Evolutionary conservation across 1,140 invertebrate species (phyloP), one percentile per base, ranked within the genome.

Genomic region (Charaxes varanes): DNA sequence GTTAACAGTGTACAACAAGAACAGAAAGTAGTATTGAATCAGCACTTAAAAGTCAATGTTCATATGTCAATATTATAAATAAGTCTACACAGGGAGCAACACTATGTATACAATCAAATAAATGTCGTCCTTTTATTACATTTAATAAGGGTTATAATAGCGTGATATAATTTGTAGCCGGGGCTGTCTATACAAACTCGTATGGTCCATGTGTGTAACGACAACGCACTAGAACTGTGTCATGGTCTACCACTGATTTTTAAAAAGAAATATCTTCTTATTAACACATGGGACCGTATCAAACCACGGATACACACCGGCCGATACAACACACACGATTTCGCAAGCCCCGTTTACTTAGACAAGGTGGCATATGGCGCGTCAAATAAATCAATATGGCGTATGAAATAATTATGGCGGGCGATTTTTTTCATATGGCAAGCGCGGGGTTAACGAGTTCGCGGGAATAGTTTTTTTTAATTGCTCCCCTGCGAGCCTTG

Each of bases 211-310:
- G 31, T 56, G 43, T 55, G 42, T 42, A 52, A 42, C 50, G 51
- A 62, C 57, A 60, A 55, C 51, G 53, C 43, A 58, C 58, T 40
- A 52, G 51, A 62, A 48, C 41, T 54, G 26, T 62, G 59, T 62
- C 59, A 62, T 17, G 59, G 59, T 56, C 59, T 62, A 49, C 59
- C 45, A 62, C 60, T 63, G 56, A 56, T 60, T 63, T 62, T 62
- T 62, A 49, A 60, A 59, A 57, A 57, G 44, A 61, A 54, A 50
- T 54, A 52, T 55, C 56, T 56, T 53, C 47, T 49, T 53, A 55
- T 50, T 28, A 28, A 30, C 27, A 30, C 27, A 42, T 48, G 34
- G 37, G 41, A 52, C 52, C 40, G 13, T 60, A 45, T 60, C 56
- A 22, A 42, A 55, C 6, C 45, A 30, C 40, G 7, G 18, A 28